Percentiles rank a stretch among this genome's conserved stretches.
Conservation (phyloP, 2,888 invertebrate genomes). For the Cephalotes varians region DNA sequence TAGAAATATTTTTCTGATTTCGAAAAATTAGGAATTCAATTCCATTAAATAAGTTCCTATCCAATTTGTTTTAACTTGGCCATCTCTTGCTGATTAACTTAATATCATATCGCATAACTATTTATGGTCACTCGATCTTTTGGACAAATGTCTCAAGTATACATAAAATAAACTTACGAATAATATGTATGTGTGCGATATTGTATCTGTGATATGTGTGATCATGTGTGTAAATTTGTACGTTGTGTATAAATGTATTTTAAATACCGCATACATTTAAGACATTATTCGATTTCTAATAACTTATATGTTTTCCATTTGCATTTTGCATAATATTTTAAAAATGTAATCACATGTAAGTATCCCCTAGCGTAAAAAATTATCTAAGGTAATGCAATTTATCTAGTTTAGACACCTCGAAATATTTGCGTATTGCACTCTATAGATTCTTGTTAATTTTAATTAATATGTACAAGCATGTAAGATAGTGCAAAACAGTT, state of each 20-base stretch:
- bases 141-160: conserved; percentile 27
- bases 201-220: conserved; percentile 52
- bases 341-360: conserved; percentile 41
- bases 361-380: conserved; percentile 61
- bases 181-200: conserved; percentile 12
- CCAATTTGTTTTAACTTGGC: background rate
- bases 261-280: conserved; percentile 41
- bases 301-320: conserved; percentile 39
- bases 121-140: background rate
- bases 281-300: conserved; percentile 35
- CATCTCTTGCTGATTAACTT: background rate
- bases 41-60: background rate
- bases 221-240: conserved; percentile 28
- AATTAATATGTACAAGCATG: background rate
- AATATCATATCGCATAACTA: conserved; percentile 10
- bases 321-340: conserved; percentile 60
- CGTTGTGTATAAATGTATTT: conserved; percentile 35
- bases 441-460: conserved; percentile 14
- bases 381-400: conserved; percentile 57
- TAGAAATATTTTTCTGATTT: background rate
- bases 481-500: background rate
- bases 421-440: conserved; percentile 9
- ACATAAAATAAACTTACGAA: background rate
- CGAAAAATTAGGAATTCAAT: conserved; percentile 4
- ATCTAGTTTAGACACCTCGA: conserved; percentile 45